Evolutionary conservation across 1,140 invertebrate genomes (phyloP), one percentile per base, ranked within the genome.

Genomic region (Homarus americanus): DNA sequence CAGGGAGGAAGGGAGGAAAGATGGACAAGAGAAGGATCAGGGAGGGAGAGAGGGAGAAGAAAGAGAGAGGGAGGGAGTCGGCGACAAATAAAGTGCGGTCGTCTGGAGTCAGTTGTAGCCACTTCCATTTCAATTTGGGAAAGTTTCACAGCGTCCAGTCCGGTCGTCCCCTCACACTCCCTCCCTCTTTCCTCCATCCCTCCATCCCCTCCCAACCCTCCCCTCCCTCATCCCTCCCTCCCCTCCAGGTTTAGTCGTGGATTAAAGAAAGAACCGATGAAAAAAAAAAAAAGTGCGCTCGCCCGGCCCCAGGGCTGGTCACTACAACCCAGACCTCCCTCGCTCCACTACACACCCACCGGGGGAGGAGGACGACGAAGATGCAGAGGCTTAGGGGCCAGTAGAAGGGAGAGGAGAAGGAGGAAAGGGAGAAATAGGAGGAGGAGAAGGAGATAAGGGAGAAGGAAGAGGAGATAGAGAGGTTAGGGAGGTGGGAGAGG

Each of bases 51-150:
- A 10, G 34, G 28, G 63, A 49, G 53, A 38, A 82, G 53, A 17
- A 20, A 82, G 53, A 28, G 41, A 34, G 41, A 28, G 78, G 44
- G 2, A 63, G 4, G n/a, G 79, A 58, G 79, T 15, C 0, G 38
- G 79, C 12, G 63, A 78, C 40, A 78, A 78, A 44, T 78, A 44
- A 78, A 78, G 76, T 78, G 76, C 28, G 76, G 76, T 41, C 76
- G 40, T n/a, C 20, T 49, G 76, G 76, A 78, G 40, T 32, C 40
- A 40, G 24, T 78, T 78, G 76, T 78, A 78, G 76, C 34, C 76
- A 78, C 76, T 78, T 78, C 76, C 76, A 78, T 78, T 78, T 78
- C 76, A 78, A 78, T 78, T 78, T 78, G 76, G 76, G 76, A 78
- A 78, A 78, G 76, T 78, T 78, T 78, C 28, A 44, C 76, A 44